A percentile compares a stretch with the other conserved stretches of the same genome.
phyloP scores from a whole-genome alignment of 1,140 invertebrate species.

The Campoletis sonorensis region DNA sequence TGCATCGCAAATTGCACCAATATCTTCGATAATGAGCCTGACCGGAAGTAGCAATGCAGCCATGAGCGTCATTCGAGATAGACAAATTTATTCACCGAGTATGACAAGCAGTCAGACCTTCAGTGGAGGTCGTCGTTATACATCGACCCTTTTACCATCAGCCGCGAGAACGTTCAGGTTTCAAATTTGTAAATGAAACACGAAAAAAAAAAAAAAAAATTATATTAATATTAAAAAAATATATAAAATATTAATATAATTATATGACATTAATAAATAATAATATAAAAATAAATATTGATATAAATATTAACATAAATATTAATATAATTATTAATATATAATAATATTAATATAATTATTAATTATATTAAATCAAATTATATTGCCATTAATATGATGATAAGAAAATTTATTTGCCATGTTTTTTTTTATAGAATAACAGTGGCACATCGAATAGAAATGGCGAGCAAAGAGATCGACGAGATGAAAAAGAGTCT shows the following conservation, averaged over 20 bases:
- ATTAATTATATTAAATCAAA: no score
- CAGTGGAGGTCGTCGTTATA: constrained; percentile 46
- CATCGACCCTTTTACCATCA: constrained; percentile 28
- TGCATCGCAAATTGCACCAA: constrained; percentile 17
- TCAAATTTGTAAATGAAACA: not conserved
- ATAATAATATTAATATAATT: no score
- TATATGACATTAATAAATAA: no score
- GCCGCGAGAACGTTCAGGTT: constrained; percentile 44
- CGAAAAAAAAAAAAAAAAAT: not conserved
- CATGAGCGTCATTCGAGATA: constrained; percentile 24
- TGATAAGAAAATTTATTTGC: not conserved
- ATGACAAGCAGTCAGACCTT: constrained; percentile 42
- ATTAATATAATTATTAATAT: no score
- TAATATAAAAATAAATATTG: no score
- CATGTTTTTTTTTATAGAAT: constrained; percentile 52
- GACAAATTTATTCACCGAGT: constrained; percentile 44
- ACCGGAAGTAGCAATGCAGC: constrained; percentile 52
- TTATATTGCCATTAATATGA: no score
- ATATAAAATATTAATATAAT: no score
- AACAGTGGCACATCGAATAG: constrained; percentile 64
- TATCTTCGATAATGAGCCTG: constrained; percentile 48
- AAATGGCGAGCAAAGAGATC: constrained; percentile 74
- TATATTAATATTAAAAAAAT: not conserved
- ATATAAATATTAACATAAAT: no score
- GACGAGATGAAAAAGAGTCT: constrained; percentile 70